Base-by-base conservation (phyloP, 1,140 invertebrate species). In the Ceratina calcarata region DNA sequence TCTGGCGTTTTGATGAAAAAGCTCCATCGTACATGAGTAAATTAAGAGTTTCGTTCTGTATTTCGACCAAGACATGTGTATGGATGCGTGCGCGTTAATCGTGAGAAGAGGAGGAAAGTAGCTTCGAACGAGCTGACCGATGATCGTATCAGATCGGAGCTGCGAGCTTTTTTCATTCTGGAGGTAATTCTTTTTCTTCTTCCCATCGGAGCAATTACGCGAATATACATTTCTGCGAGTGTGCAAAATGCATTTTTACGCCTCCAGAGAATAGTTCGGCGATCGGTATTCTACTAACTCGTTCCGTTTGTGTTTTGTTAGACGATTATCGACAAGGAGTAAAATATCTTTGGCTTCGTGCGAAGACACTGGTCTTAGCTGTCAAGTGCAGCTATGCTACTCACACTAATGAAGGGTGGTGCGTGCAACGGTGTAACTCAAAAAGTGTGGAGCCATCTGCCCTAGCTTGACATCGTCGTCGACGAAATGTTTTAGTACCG, bases 361-460 rank as follows among this genome's bases (percentile, higher is more conserved):
- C 76, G 76, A 86, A 88, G 88, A 89, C 88, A 86, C 81, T 87
- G 89, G 81, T 78, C 85, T 85, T 90, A 89, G 87, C 89, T 90
- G 89, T 90, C 89, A 90, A 90, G 88, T 89, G 87, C 82, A 87
- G 86, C 80, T 84, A 83, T 84, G 78, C 68, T 82, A 69, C 80
- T 74, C 68, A 16, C 73, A 80, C 81, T 85, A 86, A 86, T 79
- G 86, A 84, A 86, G 86, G 85, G 80, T 80, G 80, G 86, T 86
- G 81, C 66, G 78, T 77, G 78, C 66, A 72, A 57, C 60, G 69
- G 61, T 78, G 58, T 80, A 68, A 57, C 58, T 60, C 67, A 72
- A 85, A 86, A 80, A 83, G 71, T 77, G 83, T 76, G 75, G 68
- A 86, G 80, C 83, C 83, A 86, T 86, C 83, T 82, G 80, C 60